Evolutionary conservation across 2,113 vertebrate species (phyloP).

Genomic region (Canis aureus): DNA sequence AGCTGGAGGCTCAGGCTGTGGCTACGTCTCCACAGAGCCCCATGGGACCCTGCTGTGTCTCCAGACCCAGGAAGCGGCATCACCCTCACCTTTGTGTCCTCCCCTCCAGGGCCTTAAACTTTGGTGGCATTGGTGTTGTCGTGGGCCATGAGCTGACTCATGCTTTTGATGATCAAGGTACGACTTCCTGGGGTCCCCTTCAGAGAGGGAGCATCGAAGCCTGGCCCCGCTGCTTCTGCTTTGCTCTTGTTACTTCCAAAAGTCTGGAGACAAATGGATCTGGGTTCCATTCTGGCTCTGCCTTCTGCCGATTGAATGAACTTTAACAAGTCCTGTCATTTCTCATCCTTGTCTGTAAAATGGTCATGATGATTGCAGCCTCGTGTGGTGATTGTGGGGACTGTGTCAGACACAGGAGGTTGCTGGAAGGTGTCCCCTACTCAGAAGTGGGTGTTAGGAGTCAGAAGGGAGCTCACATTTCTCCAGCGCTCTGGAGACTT

Average conservation of each 20-base stretch:
- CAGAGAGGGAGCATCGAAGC: not conserved
- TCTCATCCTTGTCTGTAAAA: not conserved
- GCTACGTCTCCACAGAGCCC: not conserved
- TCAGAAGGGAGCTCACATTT: rapidly evolving
- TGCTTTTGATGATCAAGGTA: conserved; percentile 98
- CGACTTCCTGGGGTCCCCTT: not conserved
- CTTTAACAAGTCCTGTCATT: not conserved
- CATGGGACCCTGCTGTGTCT: not conserved
- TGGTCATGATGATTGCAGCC: not conserved
- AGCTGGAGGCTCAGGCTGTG: not conserved
- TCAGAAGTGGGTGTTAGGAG: rapidly evolving
- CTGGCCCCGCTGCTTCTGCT: not conserved
- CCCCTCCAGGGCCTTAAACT: conserved; percentile 93
- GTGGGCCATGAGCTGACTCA: conserved; percentile 98
- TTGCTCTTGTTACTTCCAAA: not conserved
- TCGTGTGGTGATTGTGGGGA: rapidly evolving
- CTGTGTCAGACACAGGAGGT: too few relatives aligned
- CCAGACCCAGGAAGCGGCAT: not conserved
- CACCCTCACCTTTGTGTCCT: not conserved
- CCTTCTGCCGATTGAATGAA: not conserved
- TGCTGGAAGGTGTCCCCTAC: rapidly evolving
- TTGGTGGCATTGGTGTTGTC: conserved; percentile 96
- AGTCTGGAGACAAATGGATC: not conserved
- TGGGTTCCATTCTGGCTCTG: not conserved
- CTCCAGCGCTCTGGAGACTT: not conserved